Percentiles rank a stretch among this genome's conserved stretches.
Evolutionary conservation across 1,140 invertebrate species (phyloP).

Genomic region (Penaeus vannamei): DNA sequence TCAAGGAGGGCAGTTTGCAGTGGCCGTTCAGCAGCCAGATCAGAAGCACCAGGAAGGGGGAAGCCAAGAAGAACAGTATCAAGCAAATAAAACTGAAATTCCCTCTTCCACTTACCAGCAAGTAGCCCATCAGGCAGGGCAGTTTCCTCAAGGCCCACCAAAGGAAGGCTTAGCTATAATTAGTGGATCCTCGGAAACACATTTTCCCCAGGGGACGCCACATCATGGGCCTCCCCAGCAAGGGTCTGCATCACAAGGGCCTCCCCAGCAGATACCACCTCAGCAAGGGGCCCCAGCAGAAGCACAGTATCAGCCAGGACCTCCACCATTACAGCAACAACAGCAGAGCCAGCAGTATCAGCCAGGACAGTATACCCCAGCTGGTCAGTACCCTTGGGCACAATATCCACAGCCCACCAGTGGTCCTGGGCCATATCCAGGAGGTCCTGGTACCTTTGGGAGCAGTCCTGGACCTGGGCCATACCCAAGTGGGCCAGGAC

Average conservation of each 20-base stretch:
- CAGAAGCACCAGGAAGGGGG: constrained; percentile 46
- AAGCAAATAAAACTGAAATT: constrained; percentile 8
- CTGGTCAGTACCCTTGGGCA: constrained; percentile 59
- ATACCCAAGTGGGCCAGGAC: constrained; percentile 37
- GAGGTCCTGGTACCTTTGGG: constrained; percentile 35
- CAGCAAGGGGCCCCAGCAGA: constrained; percentile 31
- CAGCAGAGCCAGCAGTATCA: constrained; percentile 53
- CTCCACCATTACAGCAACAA: constrained; percentile 45
- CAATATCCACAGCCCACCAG: constrained; percentile 53
- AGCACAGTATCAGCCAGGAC: constrained; percentile 49
- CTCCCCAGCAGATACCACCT: constrained; percentile 39
- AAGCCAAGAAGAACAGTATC: constrained; percentile 37
- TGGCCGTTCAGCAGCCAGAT: constrained; percentile 7
- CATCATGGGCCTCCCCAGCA: too few relatives aligned
- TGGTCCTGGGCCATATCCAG: constrained; percentile 43
- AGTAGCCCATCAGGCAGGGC: constrained; percentile 19
- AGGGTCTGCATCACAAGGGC: too few relatives aligned
- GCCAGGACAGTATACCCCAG: constrained; percentile 42
- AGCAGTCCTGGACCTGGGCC: constrained; percentile 39
- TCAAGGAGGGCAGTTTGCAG: constrained; percentile 29
- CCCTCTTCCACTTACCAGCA: constrained; percentile 30
- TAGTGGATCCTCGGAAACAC: too few relatives aligned
- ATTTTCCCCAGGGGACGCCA: too few relatives aligned
- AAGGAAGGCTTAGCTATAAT: too few relatives aligned
- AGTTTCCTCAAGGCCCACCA: too few relatives aligned